Base-by-base conservation (phyloP, 53 echinoderm and acorn worm genomes). In the Stichopus horrens region DNA sequence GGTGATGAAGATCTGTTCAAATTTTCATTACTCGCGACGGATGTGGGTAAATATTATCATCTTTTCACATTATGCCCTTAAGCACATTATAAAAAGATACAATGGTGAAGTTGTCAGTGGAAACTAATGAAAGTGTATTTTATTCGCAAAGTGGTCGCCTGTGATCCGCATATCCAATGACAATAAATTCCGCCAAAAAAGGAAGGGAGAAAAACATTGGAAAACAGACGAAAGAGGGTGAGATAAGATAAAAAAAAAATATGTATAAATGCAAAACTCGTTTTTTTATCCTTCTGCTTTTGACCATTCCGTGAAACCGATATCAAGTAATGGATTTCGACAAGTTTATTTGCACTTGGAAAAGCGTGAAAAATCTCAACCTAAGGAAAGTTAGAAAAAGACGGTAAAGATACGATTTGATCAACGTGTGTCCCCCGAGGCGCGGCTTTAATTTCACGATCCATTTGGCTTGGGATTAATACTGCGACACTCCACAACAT, bases 261-360 rank as follows among this genome's bases (percentile, higher is more conserved):
- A 63, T 13, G 16, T 63, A 16, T 63, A 63, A 63, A 63, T 63
- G 63, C 7, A 63, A 37, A 37, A 37, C 37, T 37, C 37, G 37
- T 71, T 71, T 71, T 18, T 68, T 68, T 68, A 16, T 4, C 18
- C 68, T 76, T 56, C 21, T 80, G n/a, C n/a, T 57, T 81, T 58
- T 81, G 81, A 81, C 81, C 81, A 81, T 21, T 81, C 21, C 57
- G 57, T 81, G 81, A 81, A 81, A 56, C 57, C 10, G 79, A 79
- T 79, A 79, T 79, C 79, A 51, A 23, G 79, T 79, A 81, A 81
- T 81, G 81, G 81, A 81, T 81, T 81, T 81, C 81, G 81, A 58
- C 81, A 81, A 81, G 81, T 81, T 81, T 81, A 81, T 81, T 81
- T 81, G 81, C 81, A 81, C n/a, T 81, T 81, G 81, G 23, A 81